Percentiles rank a stretch among this genome's conserved stretches.
Evolutionary conservation across 2,113 vertebrate species (phyloP).

Genomic region (Clupea harengus): DNA sequence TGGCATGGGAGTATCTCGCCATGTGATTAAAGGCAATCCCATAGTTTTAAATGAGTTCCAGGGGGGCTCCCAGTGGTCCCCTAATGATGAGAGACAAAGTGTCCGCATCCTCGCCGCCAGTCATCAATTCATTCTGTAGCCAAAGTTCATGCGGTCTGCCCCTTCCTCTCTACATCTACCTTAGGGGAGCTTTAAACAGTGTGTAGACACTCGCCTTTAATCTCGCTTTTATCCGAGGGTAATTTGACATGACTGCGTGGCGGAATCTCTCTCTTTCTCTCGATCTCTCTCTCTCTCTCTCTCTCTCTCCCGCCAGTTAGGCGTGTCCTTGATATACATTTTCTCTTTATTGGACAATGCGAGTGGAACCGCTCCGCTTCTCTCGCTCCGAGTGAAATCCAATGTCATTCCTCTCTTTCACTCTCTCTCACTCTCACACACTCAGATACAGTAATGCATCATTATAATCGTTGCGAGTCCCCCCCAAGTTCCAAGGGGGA

Average conservation of each 20-base stretch:
- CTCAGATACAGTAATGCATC: not conserved
- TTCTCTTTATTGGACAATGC: not conserved
- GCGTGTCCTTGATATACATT: not conserved
- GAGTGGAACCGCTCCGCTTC: not conserved
- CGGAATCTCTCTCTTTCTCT: not conserved
- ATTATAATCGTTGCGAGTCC: not conserved
- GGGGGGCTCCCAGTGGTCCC: too few species aligned
- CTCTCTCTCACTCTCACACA: not conserved
- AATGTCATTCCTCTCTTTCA: not conserved
- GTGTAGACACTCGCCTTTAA: constrained; percentile 2
- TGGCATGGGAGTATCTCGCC: too few species aligned
- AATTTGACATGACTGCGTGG: constrained; percentile 4
- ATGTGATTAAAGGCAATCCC: too few species aligned
- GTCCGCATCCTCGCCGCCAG: constrained; percentile 16
- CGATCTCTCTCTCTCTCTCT: not conserved
- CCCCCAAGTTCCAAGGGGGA: not conserved
- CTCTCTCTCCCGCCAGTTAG: not conserved
- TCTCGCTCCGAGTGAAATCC: not conserved
- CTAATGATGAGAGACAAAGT: not conserved
- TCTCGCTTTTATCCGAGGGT: not conserved
- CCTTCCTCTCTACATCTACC: not conserved
- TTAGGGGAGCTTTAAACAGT: not conserved
- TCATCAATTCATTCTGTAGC: not conserved
- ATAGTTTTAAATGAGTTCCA: too few species aligned
- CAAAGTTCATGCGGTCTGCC: not conserved